A percentile compares a stretch with the other conserved stretches of the same genome.
Conservation (phyloP, 37 sponge, comb jelly and placozoan species). For the Tethya wilhelma region DNA sequence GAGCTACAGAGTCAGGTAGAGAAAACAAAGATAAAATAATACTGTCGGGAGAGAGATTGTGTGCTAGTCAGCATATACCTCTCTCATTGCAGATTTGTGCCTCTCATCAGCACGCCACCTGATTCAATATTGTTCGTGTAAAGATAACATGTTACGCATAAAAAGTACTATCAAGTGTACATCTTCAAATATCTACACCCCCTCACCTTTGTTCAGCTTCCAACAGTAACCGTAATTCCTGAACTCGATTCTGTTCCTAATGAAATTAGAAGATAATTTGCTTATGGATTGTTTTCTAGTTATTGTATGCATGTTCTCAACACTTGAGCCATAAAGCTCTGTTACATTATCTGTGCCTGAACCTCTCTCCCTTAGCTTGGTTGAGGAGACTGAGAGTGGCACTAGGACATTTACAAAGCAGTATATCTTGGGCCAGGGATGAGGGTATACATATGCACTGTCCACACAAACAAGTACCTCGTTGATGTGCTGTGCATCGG, state of each 20-base stretch:
- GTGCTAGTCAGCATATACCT: conserved; percentile 25
- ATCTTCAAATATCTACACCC: neutral
- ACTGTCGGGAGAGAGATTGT: neutral
- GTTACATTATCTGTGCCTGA: too few relatives aligned
- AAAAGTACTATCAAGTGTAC: neutral
- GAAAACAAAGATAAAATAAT: neutral
- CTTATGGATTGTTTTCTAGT: neutral
- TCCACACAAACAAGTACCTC: conserved; percentile 46
- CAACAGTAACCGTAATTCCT: conserved; percentile 33
- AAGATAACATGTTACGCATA: neutral
- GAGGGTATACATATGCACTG: too few relatives aligned
- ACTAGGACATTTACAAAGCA: too few relatives aligned
- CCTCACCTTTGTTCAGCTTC: conserved; percentile 43
- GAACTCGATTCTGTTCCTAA: conserved; percentile 45
- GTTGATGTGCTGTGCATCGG: conserved; percentile 20
- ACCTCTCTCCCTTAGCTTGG: too few relatives aligned
- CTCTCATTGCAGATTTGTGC: conserved; percentile 52
- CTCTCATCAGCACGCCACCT: conserved; percentile 46
- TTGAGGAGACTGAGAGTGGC: too few relatives aligned
- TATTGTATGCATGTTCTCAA: too few relatives aligned
- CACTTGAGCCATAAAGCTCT: too few relatives aligned
- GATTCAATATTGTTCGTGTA: neutral
- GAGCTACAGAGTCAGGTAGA: conserved; percentile 14
- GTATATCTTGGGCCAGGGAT: too few relatives aligned
- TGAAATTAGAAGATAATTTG: neutral